A percentile compares a stretch with the other conserved stretches of the same genome.
Evolutionary conservation across 2,797 vertebrate species (phyloP).

Genomic region (Argyrosomus regius): DNA sequence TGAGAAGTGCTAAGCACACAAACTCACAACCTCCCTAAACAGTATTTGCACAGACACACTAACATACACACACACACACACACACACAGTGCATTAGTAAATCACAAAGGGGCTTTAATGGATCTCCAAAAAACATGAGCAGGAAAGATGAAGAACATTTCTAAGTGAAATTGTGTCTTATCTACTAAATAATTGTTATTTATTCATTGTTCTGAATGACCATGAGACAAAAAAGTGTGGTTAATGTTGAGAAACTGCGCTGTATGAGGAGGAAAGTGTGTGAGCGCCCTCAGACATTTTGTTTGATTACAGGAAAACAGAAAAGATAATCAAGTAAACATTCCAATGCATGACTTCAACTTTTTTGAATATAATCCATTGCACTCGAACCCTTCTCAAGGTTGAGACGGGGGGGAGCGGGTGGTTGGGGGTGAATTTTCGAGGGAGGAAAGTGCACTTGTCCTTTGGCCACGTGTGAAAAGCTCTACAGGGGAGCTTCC

Average conservation of each 20-base stretch:
- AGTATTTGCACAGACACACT: constrained; percentile 67
- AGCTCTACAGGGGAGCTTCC: constrained; percentile 85
- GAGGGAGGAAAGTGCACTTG: constrained; percentile 77
- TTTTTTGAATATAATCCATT: constrained; percentile 14
- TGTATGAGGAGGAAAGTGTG: too few relatives aligned
- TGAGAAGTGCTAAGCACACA: constrained; percentile 81
- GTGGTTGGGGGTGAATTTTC: constrained; percentile 12
- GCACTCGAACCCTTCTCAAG: constrained; percentile 35
- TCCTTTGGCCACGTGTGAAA: constrained; percentile 84
- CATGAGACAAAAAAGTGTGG: not conserved
- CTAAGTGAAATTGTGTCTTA: not conserved
- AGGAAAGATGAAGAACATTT: not conserved
- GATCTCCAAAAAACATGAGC: constrained; percentile 16
- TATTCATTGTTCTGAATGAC: not conserved
- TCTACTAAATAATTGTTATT: not conserved
- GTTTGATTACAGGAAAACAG: not conserved
- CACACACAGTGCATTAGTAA: constrained; percentile 32
- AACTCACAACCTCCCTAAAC: constrained; percentile 57
- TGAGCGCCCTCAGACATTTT: not conserved
- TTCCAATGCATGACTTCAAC: not conserved
- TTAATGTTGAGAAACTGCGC: not conserved
- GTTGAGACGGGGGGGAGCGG: constrained; percentile 40
- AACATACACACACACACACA: constrained; percentile 38
- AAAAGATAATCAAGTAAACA: not conserved
- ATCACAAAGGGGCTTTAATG: constrained; percentile 26